Base-by-base conservation (phyloP, 1,140 invertebrate genomes). In the Pseudobourletiella spinata region DNA sequence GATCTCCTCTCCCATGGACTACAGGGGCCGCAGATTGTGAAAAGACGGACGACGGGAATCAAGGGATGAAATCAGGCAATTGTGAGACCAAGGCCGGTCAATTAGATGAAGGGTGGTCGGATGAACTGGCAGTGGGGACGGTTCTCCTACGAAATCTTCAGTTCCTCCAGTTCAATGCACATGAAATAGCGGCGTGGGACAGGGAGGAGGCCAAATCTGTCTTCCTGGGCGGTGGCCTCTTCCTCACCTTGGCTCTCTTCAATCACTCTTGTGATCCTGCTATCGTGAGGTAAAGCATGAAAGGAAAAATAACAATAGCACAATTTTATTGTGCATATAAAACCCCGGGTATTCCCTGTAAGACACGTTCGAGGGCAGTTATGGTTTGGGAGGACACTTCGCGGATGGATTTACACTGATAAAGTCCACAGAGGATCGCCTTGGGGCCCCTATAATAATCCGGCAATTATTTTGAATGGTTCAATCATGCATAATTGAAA, bases 221-320 rank as follows among this genome's bases (percentile, higher is more conserved):
- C 15, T 63, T 59, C 65, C 78, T 92, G 39, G 93, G 91, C 2
- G 91, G 89, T 35, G 91, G 84, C 25, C 77, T 95, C 14, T 97
- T 87, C 74, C 84, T 89, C 1, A 90, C 89, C 0, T 78, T 66
- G 30, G 88, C 91, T 18, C 76, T 95, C 18, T 89, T 95, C 69
- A 96, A 96, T 76, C 92, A 95, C 73, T 92, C 90, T 0, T 96
- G 93, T 72, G 88, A 93, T 76, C 91, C 91, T 14, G 82, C 85
- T 54, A 82, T 95, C 35, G 83, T 91, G 1, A 83, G 89, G 86
- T 89, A 48, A n/a, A n/a, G n/a, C n/a, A n/a, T n/a, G n/a, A n/a
- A n/a, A n/a, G n/a, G n/a, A n/a, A 42, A 42, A 42, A 14, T 42
- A 14, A 14, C 11, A 42, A 42, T 42, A 18, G 18, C 14, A 42